Conservation (phyloP, 1,140 invertebrate species). For the Lanistes nyassanus region DNA sequence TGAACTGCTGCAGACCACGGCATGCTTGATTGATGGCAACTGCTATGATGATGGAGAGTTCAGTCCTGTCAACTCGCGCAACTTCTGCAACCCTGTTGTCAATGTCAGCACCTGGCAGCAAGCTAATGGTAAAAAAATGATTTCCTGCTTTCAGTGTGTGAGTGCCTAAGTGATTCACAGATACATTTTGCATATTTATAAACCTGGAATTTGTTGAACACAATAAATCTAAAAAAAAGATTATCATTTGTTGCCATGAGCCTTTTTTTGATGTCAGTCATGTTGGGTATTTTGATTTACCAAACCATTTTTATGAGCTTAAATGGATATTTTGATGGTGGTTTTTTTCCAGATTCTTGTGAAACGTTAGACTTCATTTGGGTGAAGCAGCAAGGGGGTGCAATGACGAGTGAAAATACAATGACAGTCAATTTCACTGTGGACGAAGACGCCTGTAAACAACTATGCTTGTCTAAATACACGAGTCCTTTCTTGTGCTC, state of each 20-base stretch:
- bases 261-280: too few relatives aligned
- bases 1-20: slow-evolving; percentile 32
- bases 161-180: neutral
- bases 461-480: slow-evolving; percentile 27
- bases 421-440: neutral
- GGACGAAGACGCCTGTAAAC: slow-evolving; percentile 33
- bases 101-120: slow-evolving; percentile 44
- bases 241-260: too few relatives aligned
- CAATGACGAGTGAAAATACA: neutral
- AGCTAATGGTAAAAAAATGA: slow-evolving; percentile 34
- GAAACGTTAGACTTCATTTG: slow-evolving; percentile 43
- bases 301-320: too few relatives aligned
- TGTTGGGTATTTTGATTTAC: too few relatives aligned
- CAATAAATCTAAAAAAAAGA: too few relatives aligned
- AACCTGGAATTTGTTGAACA: neutral
- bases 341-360: slow-evolving; percentile 46
- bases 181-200: neutral
- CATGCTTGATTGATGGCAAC: slow-evolving; percentile 41
- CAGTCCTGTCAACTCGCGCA: slow-evolving; percentile 34
- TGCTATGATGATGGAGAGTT: slow-evolving; percentile 52
- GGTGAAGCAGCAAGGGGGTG: slow-evolving; percentile 31
- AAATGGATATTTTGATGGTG: neutral
- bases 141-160: neutral
- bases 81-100: slow-evolving; percentile 44
- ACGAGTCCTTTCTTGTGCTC: slow-evolving; percentile 27